Conservation (phyloP, 2,888 invertebrate species). For the Epistrophe eligans region DNA sequence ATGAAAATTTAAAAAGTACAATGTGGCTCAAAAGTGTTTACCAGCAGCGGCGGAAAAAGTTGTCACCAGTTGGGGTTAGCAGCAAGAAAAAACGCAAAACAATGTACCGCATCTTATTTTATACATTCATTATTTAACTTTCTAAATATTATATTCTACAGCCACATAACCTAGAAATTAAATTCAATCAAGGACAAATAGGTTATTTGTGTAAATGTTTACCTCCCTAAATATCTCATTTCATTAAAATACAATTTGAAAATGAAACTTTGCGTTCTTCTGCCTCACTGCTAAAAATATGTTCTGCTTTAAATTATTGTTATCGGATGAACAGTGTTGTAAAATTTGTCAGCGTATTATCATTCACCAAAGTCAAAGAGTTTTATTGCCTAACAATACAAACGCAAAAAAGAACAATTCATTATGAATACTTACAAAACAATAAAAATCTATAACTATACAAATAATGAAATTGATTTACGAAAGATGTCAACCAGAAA, state of each 20-base stretch:
- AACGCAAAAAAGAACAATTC: not conserved
- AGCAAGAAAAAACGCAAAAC: no score
- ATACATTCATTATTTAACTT: no score
- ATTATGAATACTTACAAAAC: no score
- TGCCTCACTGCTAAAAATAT: not conserved
- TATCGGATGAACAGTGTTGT: not conserved
- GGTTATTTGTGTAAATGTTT: not conserved
- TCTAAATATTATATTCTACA: not conserved
- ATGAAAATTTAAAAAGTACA: no score
- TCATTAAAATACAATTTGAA: not conserved
- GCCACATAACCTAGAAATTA: not conserved
- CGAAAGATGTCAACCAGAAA: not conserved
- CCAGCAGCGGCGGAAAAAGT: no score
- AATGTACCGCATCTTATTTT: no score
- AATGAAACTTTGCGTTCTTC: not conserved
- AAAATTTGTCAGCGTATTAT: not conserved
- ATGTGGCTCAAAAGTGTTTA: no score
- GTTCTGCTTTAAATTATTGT: no score
- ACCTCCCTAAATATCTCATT: not conserved
- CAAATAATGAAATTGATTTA: slow-evolving; percentile 13
- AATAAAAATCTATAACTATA: not conserved
- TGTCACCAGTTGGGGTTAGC: no score
- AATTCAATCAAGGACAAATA: no score
- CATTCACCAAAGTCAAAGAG: not conserved
- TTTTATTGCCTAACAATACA: not conserved